A percentile compares a stretch with the other conserved stretches of the same genome.
Evolutionary conservation across 2,113 vertebrate species (phyloP).

Genomic region (Cynocephalus volans): DNA sequence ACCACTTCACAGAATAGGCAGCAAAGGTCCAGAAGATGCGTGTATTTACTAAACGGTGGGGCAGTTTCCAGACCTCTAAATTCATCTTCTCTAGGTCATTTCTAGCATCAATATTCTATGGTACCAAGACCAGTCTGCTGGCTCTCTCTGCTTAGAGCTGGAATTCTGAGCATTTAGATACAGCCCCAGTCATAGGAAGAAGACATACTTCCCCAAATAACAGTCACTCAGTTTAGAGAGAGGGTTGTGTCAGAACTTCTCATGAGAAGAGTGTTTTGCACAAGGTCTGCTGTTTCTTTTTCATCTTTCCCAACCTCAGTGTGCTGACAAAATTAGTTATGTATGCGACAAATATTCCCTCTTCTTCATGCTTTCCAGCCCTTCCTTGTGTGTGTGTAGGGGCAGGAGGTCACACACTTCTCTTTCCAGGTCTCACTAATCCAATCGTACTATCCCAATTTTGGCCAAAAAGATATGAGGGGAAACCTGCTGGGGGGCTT

Average conservation of each 20-base stretch:
- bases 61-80: neutral
- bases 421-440: neutral
- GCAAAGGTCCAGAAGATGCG: too few species aligned
- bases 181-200: neutral
- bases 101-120: neutral
- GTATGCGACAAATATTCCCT: neutral
- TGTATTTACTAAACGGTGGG: neutral
- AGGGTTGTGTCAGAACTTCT: neutral
- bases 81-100: neutral
- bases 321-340: neutral
- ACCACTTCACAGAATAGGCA: neutral
- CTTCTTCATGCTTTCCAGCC: neutral
- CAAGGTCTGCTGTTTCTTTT: neutral
- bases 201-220: neutral
- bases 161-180: neutral
- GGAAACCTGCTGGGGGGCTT: neutral
- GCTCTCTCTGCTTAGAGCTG: neutral
- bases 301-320: neutral
- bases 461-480: neutral
- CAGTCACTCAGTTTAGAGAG: neutral
- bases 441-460: neutral
- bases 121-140: neutral
- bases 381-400: neutral
- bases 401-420: rapidly evolving
- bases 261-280: neutral